Evolutionary conservation across 2,888 invertebrate species (phyloP).

Genomic region (Mythimna vitellina): DNA sequence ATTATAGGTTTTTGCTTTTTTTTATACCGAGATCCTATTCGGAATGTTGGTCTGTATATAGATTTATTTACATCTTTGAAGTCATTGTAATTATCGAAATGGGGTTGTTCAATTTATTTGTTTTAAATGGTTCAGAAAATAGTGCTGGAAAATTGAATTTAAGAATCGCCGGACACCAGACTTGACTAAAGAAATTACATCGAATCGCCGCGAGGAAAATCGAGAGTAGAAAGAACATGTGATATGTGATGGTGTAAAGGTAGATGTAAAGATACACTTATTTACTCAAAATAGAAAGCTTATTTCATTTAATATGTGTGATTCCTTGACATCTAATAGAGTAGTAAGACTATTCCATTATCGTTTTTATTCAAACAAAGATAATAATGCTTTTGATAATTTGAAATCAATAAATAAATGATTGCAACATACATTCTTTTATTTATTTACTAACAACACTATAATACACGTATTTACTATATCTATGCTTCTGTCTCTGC

Average conservation of each 20-base stretch:
- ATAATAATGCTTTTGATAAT: constrained; percentile 64
- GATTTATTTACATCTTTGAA: constrained; percentile 49
- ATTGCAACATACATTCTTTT: constrained; percentile 57
- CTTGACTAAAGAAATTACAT: constrained; percentile 16
- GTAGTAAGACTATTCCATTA: constrained; percentile 68
- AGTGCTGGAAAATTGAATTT: constrained; percentile 18
- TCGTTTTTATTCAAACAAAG: constrained; percentile 61
- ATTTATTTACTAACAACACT: constrained; percentile 67
- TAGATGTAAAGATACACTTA: constrained; percentile 35
- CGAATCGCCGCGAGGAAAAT: constrained; percentile 17
- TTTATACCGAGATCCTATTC: constrained; percentile 39
- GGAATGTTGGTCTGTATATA: constrained; percentile 59
- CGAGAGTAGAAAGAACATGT: constrained; percentile 19
- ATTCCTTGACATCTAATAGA: constrained; percentile 66
- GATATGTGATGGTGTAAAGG: constrained; percentile 33
- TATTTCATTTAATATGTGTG: constrained; percentile 54
- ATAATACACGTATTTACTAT: constrained; percentile 52
- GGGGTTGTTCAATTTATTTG: constrained; percentile 32
- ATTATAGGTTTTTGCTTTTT: constrained; percentile 54
- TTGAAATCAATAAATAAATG: constrained; percentile 65
- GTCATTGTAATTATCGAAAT: constrained; percentile 53
- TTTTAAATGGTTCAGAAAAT: constrained; percentile 24
- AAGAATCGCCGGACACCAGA: constrained; percentile 6
- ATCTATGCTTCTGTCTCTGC: constrained; percentile 72
- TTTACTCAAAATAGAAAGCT: constrained; percentile 54